These are phyloP conservation scores for Hiodon tergisus DNA, from an alignment of 2,113 vertebrate species.

Conservation along the genomic window DNA sequence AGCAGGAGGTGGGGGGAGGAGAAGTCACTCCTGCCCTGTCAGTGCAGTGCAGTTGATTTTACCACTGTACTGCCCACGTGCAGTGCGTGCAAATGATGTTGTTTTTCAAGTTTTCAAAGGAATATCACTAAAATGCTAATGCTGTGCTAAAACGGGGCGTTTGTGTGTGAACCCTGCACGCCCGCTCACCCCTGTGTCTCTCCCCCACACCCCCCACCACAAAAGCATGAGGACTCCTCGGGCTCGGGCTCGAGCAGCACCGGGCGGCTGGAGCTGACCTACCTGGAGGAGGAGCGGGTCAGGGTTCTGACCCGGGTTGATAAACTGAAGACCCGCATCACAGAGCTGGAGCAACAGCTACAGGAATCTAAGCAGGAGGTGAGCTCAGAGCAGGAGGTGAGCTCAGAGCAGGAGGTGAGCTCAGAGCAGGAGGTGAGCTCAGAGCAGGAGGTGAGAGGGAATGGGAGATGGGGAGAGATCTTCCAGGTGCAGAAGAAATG, in stretches of 20 bases:
- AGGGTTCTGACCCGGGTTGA: constrained; percentile 67
- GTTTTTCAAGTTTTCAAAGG: no score
- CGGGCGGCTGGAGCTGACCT: constrained; percentile 59
- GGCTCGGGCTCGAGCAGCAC: constrained; percentile 29
- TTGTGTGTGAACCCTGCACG: background rate
- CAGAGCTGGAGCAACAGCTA: constrained; percentile 89
- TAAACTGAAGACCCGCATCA: constrained; percentile 72
- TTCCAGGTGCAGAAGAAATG: background rate
- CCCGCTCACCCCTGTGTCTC: background rate
- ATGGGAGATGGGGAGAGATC: no score
- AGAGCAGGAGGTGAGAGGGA: background rate
- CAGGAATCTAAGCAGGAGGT: constrained; percentile 88
- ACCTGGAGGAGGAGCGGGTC: constrained; percentile 75
- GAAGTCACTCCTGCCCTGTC: background rate
- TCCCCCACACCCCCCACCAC: background rate
- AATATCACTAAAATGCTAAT: background rate
- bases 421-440: constrained; percentile 73
- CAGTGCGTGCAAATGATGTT: no score
- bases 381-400: constrained; percentile 59
- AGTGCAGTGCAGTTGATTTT: background rate
- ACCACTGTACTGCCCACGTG: background rate
- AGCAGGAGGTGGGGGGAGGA: constrained; percentile 82
- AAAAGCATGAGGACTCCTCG: constrained; percentile 73
- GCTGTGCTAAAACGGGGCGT: background rate
- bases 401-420: constrained; percentile 75